Evolutionary conservation across 2,113 vertebrate genomes (phyloP), one percentile per base, ranked within the genome.

Genomic region (Myiagra hebetior): DNA sequence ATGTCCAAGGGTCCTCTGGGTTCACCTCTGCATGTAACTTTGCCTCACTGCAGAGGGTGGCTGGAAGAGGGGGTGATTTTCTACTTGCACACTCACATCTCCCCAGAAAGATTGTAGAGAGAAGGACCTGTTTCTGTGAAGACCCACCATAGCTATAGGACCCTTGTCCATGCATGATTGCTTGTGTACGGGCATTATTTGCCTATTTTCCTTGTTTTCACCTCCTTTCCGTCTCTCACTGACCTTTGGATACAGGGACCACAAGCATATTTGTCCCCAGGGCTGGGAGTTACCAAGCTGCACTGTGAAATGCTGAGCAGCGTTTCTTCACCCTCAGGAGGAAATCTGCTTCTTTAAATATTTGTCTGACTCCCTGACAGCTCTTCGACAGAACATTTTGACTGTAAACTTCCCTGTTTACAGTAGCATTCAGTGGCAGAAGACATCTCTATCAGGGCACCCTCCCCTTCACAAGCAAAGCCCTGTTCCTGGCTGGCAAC

Each of bases 291-390:
- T 95, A 83, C 60, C 49, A 91, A 52, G 55, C 59, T 87, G 63
- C 31, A 41, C 52, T 87, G 85, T 67, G 52, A 92, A 93, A 60
- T 23, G 30, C 70, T 92, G 73, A 92, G 55, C 47, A 67, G 30
- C 68, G 49, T 87, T 91, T 93, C 91, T 80, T 94, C 59, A 86
- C 41, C 82, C 68, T 93, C 78, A 83, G 60, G 82, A 91, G 47
- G 44, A 91, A 94, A 91, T 85, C 33, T 90, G 85, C 47, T 81
- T 75, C 79, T 94, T 92, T 95, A 95, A 95, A 95, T 94, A 78
- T 85, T 91, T 95, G 93, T 94, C 94, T 85, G 82, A 74, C 79
- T 88, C 72, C 64, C 47, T 95, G 93, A 90, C 79, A 94, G 64
- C 15, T 97, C 95, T 95, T 83, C 80, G 89, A 96, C 91, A 87